phyloP scores from a whole-genome alignment of 2,797 vertebrate genomes.

The Lemur catta region DNA sequence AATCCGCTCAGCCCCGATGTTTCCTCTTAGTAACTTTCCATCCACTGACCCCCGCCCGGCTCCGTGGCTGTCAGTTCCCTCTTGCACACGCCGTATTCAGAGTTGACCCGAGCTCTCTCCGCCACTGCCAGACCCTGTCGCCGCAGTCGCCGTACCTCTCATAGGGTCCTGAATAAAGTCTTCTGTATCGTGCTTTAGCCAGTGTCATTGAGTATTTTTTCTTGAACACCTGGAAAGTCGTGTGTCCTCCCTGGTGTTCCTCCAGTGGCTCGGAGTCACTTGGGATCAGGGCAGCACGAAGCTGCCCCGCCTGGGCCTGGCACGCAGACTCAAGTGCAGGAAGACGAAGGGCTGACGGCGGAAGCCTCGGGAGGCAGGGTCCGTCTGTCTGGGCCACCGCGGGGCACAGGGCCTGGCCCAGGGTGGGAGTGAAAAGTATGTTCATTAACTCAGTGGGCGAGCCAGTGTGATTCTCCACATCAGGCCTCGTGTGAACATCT shows the following conservation, averaged over 20 bases:
- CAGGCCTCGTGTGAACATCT: neutral
- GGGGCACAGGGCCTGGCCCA: neutral
- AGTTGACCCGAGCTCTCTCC: neutral
- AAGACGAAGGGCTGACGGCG: neutral
- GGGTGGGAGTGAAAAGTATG: rapidly evolving
- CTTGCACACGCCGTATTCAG: neutral
- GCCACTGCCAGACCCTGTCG: too few species aligned
- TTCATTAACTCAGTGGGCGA: neutral
- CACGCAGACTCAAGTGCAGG: neutral
- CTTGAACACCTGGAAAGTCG: neutral
- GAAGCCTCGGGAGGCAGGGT: neutral
- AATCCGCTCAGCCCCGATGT: neutral
- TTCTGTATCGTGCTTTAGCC: neutral
- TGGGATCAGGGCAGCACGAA: neutral
- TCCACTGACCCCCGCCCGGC: neutral
- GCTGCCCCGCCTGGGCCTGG: rapidly evolving
- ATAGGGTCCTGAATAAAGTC: neutral
- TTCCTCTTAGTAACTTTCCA: neutral
- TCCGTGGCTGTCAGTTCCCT: neutral
- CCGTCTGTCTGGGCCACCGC: neutral
- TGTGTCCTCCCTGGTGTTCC: neutral
- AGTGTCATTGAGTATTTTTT: neutral
- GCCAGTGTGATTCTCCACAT: neutral
- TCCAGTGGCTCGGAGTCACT: neutral
- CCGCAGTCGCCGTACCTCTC: neutral